Evolutionary conservation across 2,113 vertebrate species (phyloP).

Genomic region (Tychaedon coryphoeus): DNA sequence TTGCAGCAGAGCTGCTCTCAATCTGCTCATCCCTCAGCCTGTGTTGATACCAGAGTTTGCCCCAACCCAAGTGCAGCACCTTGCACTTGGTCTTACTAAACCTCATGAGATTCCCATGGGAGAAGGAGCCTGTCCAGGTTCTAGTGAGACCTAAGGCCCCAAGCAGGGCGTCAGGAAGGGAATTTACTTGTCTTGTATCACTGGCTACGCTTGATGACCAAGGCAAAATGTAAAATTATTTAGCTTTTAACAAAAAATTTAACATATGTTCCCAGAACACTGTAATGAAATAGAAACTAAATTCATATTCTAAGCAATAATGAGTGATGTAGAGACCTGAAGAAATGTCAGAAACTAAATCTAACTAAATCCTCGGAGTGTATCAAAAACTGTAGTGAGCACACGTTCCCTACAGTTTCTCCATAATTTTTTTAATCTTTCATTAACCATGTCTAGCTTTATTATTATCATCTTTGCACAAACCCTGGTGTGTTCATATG

Average conservation of each 20-base stretch:
- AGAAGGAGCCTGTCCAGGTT: background rate
- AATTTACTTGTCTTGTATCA: background rate
- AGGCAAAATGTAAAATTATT: background rate
- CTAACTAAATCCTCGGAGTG: background rate
- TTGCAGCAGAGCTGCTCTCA: accelerated
- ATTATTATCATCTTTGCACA: background rate
- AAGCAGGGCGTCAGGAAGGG: background rate
- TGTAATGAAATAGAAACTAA: background rate
- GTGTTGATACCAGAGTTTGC: background rate
- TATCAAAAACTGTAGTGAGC: background rate
- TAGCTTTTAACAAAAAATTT: background rate
- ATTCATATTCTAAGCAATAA: background rate
- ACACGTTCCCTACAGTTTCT: background rate
- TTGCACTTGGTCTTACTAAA: background rate
- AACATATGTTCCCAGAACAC: background rate
- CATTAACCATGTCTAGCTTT: background rate
- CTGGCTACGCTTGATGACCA: background rate
- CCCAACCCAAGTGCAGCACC: background rate
- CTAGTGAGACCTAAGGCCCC: background rate
- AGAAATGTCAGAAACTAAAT: background rate
- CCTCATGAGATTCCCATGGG: background rate
- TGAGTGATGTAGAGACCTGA: background rate
- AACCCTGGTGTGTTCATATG: background rate
- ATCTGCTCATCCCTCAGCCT: background rate
- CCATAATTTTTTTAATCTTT: background rate